Percentiles rank a stretch among this genome's conserved stretches.
These are phyloP conservation scores for Sebastes aleutianus DNA, from an alignment of 2,797 vertebrate species.

Conservation along the genomic window DNA sequence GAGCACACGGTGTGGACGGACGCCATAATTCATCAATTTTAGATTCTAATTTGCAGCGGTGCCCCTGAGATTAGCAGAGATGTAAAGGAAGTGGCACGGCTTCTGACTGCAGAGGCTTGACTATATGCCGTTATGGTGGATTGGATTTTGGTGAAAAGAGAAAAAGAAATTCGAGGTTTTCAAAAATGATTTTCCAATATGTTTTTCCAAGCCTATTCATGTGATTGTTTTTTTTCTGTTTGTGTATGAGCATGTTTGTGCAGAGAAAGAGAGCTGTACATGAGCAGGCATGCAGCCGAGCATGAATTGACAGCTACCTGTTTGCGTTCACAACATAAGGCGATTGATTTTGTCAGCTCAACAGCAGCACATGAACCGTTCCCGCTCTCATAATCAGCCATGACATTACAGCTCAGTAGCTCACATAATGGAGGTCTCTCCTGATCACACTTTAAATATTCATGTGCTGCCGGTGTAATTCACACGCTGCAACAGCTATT, in stretches of 20 bases:
- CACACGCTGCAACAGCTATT: constrained; percentile 37
- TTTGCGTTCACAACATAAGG: not conserved
- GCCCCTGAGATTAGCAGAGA: constrained; percentile 62
- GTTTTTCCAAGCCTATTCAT: not conserved
- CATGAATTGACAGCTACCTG: constrained; percentile 28
- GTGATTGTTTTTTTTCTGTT: not conserved
- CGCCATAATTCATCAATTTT: constrained; percentile 72
- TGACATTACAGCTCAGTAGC: constrained; percentile 61
- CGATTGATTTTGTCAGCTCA: constrained; percentile 46
- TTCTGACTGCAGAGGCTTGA: constrained; percentile 4
- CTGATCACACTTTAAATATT: constrained; percentile 74
- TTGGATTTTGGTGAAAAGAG: not conserved
- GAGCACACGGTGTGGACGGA: constrained; percentile 44
- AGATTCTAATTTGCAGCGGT: constrained; percentile 66
- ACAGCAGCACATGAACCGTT: constrained; percentile 33
- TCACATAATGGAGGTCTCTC: constrained; percentile 59
- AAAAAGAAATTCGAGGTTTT: not conserved
- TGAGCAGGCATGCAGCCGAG: not conserved
- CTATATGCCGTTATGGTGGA: not conserved
- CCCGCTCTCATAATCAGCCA: constrained; percentile 62
- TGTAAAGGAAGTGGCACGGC: constrained; percentile 30
- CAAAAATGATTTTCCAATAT: not conserved
- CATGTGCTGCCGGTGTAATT: constrained; percentile 60
- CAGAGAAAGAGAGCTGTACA: not conserved
- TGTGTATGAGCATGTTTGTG: not conserved